phyloP scores from a whole-genome alignment of 2,888 invertebrate genomes.

The Formica aserva region DNA sequence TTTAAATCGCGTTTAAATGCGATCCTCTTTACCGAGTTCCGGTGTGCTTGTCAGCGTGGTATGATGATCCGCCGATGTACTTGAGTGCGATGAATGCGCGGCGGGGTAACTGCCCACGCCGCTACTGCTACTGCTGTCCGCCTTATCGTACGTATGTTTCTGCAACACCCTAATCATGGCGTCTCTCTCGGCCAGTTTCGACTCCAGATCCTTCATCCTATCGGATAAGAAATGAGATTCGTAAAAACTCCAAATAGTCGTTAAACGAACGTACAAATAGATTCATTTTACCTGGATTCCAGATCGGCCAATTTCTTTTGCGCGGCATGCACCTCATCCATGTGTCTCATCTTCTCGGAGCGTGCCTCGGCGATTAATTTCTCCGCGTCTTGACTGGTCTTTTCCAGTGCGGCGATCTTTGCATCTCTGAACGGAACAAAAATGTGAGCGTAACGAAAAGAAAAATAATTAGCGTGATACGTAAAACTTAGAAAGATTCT shows the following conservation, averaged over 20 bases:
- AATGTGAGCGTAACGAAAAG: not conserved
- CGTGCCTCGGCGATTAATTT: conserved; percentile 94
- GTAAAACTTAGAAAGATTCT: conserved; percentile 44
- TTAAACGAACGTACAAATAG: conserved; percentile 43
- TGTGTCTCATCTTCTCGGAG: conserved; percentile 94
- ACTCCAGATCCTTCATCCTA: conserved; percentile 94
- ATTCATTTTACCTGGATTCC: conserved; percentile 90
- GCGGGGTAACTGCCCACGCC: conserved; percentile 87
- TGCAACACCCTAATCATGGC: conserved; percentile 96
- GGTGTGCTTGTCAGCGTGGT: conserved; percentile 82
- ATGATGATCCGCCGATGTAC: conserved; percentile 84
- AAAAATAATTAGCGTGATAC: not conserved
- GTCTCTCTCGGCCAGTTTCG: conserved; percentile 95
- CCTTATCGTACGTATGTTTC: conserved; percentile 92
- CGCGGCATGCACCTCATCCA: conserved; percentile 95
- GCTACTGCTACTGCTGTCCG: conserved; percentile 86
- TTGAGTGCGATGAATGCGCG: conserved; percentile 84
- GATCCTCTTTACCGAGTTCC: conserved; percentile 79
- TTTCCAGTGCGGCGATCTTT: conserved; percentile 94
- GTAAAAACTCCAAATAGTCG: not conserved
- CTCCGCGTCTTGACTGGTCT: conserved; percentile 93
- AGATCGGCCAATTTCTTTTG: conserved; percentile 95
- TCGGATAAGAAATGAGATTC: not conserved
- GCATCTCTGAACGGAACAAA: conserved; percentile 88
- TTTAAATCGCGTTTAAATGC: not conserved